These are phyloP conservation scores for Phortica variegata DNA, from an alignment of 1,140 invertebrate genomes.

Conservation along the genomic window DNA sequence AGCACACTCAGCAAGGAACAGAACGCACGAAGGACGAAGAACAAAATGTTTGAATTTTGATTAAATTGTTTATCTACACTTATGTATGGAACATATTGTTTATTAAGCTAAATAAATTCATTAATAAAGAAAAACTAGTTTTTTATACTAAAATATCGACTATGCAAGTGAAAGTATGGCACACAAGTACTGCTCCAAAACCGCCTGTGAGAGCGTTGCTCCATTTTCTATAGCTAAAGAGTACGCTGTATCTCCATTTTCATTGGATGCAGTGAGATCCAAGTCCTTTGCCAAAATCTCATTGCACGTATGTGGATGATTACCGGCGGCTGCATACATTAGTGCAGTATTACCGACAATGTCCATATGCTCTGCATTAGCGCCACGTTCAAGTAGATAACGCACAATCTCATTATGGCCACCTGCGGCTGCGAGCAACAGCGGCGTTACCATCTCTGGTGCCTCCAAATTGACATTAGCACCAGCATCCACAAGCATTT, in stretches of 20 bases:
- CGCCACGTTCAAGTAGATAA: slow-evolving; percentile 73
- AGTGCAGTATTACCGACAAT: slow-evolving; percentile 85
- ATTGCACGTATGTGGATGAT: slow-evolving; percentile 83
- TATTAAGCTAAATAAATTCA: not conserved
- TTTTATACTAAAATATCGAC: no score
- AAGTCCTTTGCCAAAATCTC: slow-evolving; percentile 73
- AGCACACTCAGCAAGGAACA: slow-evolving; percentile 69
- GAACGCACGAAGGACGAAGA: slow-evolving; percentile 67
- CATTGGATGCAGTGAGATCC: slow-evolving; percentile 76
- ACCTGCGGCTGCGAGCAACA: slow-evolving; percentile 81
- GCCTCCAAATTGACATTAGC: slow-evolving; percentile 74
- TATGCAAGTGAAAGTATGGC: slow-evolving; percentile 30
- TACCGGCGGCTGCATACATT: slow-evolving; percentile 84
- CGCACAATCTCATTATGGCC: slow-evolving; percentile 86
- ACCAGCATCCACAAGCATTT: slow-evolving; percentile 66
- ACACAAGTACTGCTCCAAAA: slow-evolving; percentile 52
- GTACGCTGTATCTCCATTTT: slow-evolving; percentile 78
- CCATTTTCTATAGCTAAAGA: slow-evolving; percentile 67
- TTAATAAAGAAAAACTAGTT: no score
- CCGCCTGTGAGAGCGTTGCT: slow-evolving; percentile 36
- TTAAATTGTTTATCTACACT: slow-evolving; percentile 1
- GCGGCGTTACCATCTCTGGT: slow-evolving; percentile 77
- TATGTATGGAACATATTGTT: not conserved
- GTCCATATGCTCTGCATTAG: slow-evolving; percentile 76
- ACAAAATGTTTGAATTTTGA: slow-evolving; percentile 70